phyloP scores from a whole-genome alignment of 1,140 invertebrate species.

The Carposina sasakii region DNA sequence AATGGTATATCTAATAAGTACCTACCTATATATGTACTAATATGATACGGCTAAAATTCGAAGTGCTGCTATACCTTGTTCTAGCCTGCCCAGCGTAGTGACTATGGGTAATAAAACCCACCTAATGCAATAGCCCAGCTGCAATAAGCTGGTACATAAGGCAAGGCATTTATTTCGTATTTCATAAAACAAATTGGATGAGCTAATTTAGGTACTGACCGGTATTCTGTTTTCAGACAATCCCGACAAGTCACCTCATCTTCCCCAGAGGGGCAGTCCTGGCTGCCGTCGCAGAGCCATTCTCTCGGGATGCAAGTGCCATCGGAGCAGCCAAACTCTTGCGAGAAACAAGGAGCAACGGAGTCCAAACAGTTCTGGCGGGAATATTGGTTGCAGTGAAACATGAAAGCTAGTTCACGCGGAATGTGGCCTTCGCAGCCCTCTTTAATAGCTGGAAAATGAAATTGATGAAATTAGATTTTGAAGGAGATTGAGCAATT shows the following conservation, averaged over 20 bases:
- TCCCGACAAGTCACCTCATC: slow-evolving; percentile 77
- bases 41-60: too few species aligned
- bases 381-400: slow-evolving; percentile 74
- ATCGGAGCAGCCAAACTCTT: slow-evolving; percentile 77
- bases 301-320: slow-evolving; percentile 75
- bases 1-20: too few species aligned
- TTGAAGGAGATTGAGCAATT: not conserved
- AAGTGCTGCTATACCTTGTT: too few species aligned
- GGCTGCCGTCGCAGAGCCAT: slow-evolving; percentile 79
- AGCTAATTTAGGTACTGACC: slow-evolving; percentile 43
- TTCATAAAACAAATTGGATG: too few species aligned
- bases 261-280: slow-evolving; percentile 76
- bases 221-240: slow-evolving; percentile 73
- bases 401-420: slow-evolving; percentile 70
- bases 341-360: slow-evolving; percentile 65
- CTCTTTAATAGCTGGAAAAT: slow-evolving; percentile 63
- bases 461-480: not conserved
- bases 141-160: not conserved
- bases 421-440: slow-evolving; percentile 76
- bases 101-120: too few species aligned
- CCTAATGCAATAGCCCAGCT: not conserved
- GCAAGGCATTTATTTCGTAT: too few species aligned
- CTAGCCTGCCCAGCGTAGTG: too few species aligned
- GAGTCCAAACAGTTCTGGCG: slow-evolving; percentile 66
- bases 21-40: too few species aligned